These are phyloP conservation scores for Limenitis camilla DNA, from an alignment of 2,888 invertebrate species.

Conservation along the genomic window DNA sequence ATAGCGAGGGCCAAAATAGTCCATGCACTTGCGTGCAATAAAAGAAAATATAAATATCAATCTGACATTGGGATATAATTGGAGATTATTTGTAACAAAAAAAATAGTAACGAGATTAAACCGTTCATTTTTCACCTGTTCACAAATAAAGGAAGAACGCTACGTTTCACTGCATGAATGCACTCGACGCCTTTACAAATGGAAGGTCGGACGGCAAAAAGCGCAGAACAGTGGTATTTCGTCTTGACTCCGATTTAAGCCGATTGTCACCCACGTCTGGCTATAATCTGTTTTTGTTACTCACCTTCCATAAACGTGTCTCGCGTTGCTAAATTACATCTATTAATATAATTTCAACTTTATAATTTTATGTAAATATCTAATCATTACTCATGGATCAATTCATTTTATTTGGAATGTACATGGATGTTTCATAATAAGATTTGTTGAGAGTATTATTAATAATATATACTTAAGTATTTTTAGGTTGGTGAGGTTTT, in stretches of 20 bases:
- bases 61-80: too few relatives aligned
- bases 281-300: conserved; percentile 14
- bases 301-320: conserved; percentile 4
- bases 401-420: too few relatives aligned
- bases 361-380: not conserved
- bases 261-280: conserved; percentile 21
- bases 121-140: conserved; percentile 24
- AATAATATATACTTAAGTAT: too few relatives aligned
- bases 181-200: conserved; percentile 64
- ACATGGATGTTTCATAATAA: too few relatives aligned
- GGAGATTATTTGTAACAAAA: conserved; percentile 4
- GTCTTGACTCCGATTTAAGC: conserved; percentile 19
- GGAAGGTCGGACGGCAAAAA: conserved; percentile 39
- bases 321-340: conserved; percentile 5
- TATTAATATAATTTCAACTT: not conserved
- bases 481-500: too few relatives aligned
- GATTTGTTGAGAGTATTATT: too few relatives aligned
- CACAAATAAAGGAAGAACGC: conserved; percentile 36
- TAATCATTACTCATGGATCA: too few relatives aligned
- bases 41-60: too few relatives aligned
- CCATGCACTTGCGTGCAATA: too few relatives aligned
- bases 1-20: too few relatives aligned
- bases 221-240: conserved; percentile 40
- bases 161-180: conserved; percentile 50
- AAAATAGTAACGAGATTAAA: not conserved